Evolutionary conservation across 2,888 invertebrate species (phyloP), one percentile per base, ranked within the genome.

Genomic region (Mythimna loreyi): DNA sequence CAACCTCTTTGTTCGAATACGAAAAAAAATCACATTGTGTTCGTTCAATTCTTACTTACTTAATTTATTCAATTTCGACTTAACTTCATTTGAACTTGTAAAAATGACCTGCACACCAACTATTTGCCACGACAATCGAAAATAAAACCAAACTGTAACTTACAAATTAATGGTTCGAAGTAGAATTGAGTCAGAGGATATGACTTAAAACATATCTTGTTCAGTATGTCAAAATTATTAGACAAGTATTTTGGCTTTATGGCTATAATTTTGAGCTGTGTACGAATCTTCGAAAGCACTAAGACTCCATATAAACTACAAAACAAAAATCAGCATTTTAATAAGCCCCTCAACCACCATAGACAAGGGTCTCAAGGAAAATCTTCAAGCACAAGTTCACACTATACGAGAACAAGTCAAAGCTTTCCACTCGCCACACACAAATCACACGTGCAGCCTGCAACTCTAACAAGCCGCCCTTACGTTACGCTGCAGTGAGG

Each of bases 381-480:
- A 69, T 56, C 33, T 59, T 63, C 19, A n/a, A 65, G 65, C 49
- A 40, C 56, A 45, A n/a, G 43, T 66, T 76, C 77, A 56, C 62
- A 70, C 55, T 36, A 8, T 47, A 25, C 43, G 43, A n/a, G 43
- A 45, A n/a, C 45, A 28, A 59, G 62, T 76, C 81, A 80, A 80
- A 78, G 66, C 71, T 59, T 33, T 59, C 61, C 80, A 75, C 80
- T 80, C 13, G 9, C 49, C 55, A 19, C 62, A 28, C 28, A 75
- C 77, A 57, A 80, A 71, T 72, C 82, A 82, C 77, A 82, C 74
- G 70, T 84, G 65, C 82, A 58, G 53, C 36, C 69, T 68, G 80
- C 77, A 77, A 72, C 72, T 78, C 82, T 88, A 89, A 89, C 89
- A 86, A 89, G 89, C 87, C 81, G 43, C 78, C 72, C 87, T 86